Conservation (phyloP, 2,113 vertebrate species). For the Tupaia chinensis region DNA sequence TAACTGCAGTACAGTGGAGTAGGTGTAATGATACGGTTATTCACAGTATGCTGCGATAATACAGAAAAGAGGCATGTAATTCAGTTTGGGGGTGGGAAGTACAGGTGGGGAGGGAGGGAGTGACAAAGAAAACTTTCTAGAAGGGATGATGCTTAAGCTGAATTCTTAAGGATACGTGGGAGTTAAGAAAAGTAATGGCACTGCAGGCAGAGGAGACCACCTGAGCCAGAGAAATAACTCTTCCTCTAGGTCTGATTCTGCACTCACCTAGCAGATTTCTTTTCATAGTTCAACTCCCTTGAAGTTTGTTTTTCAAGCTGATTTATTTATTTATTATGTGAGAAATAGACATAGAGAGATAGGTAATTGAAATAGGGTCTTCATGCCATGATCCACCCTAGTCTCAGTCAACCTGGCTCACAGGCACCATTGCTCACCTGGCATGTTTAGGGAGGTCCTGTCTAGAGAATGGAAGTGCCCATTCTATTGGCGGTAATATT, state of each 20-base stretch:
- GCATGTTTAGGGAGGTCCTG: neutral
- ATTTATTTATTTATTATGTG: too few species aligned
- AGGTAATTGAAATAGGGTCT: too few species aligned
- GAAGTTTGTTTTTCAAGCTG: neutral
- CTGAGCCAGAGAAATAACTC: neutral
- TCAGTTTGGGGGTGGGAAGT: neutral
- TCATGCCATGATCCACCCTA: too few species aligned
- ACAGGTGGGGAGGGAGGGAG: constrained; percentile 1
- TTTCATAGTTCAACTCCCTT: neutral
- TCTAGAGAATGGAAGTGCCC: neutral
- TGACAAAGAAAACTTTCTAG: constrained; percentile 34
- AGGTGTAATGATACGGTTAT: constrained; percentile 29
- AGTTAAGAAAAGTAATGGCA: constrained; percentile 31
- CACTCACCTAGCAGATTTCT: neutral
- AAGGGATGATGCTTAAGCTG: neutral
- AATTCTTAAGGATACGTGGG: constrained; percentile 52
- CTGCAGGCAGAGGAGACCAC: neutral
- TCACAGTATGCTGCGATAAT: neutral
- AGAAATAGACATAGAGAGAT: too few species aligned
- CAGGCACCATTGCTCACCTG: too few species aligned
- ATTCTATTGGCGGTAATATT: constrained; percentile 21
- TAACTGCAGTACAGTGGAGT: neutral
- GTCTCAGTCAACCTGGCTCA: too few species aligned
- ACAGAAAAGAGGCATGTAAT: constrained; percentile 1
- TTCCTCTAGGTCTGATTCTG: neutral